phyloP scores from a whole-genome alignment of 1,140 invertebrate species.

The Ctenoplectra terminalis region DNA sequence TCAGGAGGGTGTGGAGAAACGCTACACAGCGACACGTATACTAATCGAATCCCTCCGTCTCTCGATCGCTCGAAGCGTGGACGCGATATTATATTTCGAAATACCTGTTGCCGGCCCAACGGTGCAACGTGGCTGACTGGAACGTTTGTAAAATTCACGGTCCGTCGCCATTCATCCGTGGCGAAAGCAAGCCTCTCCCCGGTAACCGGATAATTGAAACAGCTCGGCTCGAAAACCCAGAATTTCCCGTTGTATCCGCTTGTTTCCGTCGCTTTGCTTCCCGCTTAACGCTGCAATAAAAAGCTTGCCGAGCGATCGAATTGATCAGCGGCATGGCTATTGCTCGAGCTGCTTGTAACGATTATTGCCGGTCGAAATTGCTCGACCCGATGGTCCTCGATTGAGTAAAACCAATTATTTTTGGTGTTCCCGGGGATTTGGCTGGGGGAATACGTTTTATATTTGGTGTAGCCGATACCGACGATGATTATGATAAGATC shows the following conservation, averaged over 20 bases:
- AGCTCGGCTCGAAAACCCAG: neutral
- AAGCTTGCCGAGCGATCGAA: conserved; percentile 9
- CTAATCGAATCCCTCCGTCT: conserved; percentile 45
- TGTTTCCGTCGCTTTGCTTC: neutral
- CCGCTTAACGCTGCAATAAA: conserved; percentile 12
- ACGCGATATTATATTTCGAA: conserved; percentile 38
- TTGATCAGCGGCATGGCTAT: neutral
- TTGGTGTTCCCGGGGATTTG: neutral
- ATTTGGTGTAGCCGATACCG: too few relatives aligned
- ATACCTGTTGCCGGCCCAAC: conserved; percentile 40
- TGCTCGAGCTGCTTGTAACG: neutral
- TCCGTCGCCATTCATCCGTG: conserved; percentile 22
- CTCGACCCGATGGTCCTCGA: neutral
- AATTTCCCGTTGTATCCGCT: conserved; percentile 21
- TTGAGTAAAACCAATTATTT: conserved; percentile 5
- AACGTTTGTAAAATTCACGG: conserved; percentile 30
- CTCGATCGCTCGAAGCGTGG: neutral
- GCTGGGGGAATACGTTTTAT: neutral
- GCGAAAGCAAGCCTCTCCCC: conserved; percentile 10
- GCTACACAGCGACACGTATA: neutral
- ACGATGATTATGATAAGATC: too few relatives aligned
- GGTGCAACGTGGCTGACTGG: neutral
- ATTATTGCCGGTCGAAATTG: conserved; percentile 6
- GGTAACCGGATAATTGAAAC: conserved; percentile 40
- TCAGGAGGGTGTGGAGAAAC: neutral